These are phyloP conservation scores for Merodon equestris DNA, from an alignment of 2,888 invertebrate species.

Conservation along the genomic window DNA sequence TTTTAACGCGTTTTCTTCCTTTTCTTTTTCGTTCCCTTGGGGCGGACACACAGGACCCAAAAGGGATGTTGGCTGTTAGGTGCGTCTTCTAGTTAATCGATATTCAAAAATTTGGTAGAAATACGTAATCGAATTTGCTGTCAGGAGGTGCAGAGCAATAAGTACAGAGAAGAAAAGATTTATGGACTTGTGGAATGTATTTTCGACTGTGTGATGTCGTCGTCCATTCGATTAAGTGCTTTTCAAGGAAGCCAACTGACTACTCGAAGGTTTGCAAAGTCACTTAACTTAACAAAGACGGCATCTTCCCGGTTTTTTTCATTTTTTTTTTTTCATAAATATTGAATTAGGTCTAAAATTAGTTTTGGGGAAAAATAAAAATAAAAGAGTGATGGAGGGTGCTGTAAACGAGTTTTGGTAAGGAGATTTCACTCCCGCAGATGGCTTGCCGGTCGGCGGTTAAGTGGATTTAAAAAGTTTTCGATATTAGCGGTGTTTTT, in stretches of 20 bases:
- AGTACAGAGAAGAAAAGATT: constrained; percentile 10
- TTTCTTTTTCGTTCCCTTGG: no score
- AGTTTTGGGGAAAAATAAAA: constrained; percentile 15
- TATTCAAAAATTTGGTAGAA: constrained; percentile 47
- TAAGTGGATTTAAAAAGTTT: constrained; percentile 54
- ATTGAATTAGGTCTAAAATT: constrained; percentile 39
- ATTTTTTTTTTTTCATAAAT: constrained; percentile 29
- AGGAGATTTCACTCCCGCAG: constrained; percentile 4
- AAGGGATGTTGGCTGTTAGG: background rate
- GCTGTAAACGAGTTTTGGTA: constrained; percentile 10
- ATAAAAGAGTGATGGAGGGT: background rate
- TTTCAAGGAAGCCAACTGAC: constrained; percentile 9
- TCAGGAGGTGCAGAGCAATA: constrained; percentile 17
- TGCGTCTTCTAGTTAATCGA: constrained; percentile 34
- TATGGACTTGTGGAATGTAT: constrained; percentile 19
- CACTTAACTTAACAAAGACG: constrained; percentile 40
- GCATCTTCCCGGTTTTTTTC: constrained; percentile 6
- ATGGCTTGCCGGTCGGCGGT: constrained; percentile 20
- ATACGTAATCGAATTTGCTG: constrained; percentile 50
- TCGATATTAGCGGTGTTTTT: constrained; percentile 15
- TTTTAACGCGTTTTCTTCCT: background rate
- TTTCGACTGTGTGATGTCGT: constrained; percentile 21
- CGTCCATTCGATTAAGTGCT: constrained; percentile 56
- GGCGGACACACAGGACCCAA: background rate
- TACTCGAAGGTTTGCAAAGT: constrained; percentile 33